Percentiles rank a stretch among this genome's conserved stretches.
These are phyloP conservation scores for Deroptyus accipitrinus DNA, from an alignment of 2,113 vertebrate species.

Conservation along the genomic window DNA sequence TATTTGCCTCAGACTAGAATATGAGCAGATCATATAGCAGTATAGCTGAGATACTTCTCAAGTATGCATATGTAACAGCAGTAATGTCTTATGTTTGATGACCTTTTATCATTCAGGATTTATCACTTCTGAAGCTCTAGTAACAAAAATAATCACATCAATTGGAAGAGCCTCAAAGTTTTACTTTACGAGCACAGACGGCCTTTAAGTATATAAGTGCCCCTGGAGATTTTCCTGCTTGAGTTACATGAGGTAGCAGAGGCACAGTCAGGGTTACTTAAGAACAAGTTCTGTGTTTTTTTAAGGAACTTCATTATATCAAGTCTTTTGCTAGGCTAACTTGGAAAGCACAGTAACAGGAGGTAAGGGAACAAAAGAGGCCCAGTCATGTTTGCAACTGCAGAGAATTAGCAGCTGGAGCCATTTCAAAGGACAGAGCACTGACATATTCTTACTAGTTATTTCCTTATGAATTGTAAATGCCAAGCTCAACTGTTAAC, in stretches of 20 bases:
- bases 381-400: neutral
- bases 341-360: neutral
- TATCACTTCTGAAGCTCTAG: neutral
- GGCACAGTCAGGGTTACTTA: neutral
- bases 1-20: neutral
- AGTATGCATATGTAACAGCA: fast-evolving
- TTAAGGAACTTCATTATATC: neutral
- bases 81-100: neutral
- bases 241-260: neutral
- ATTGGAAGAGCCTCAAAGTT: neutral
- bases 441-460: neutral
- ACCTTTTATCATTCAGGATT: neutral
- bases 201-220: neutral
- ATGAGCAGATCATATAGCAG: neutral
- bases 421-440: neutral
- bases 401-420: neutral
- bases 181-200: fast-evolving
- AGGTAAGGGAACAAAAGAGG: neutral
- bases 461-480: neutral
- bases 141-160: neutral
- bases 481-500: neutral
- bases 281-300: neutral
- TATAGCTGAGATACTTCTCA: neutral
- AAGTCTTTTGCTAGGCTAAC: neutral
- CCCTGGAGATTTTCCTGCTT: neutral